Conservation (phyloP, 2,797 vertebrate species). For the Harpagifer antarcticus region DNA sequence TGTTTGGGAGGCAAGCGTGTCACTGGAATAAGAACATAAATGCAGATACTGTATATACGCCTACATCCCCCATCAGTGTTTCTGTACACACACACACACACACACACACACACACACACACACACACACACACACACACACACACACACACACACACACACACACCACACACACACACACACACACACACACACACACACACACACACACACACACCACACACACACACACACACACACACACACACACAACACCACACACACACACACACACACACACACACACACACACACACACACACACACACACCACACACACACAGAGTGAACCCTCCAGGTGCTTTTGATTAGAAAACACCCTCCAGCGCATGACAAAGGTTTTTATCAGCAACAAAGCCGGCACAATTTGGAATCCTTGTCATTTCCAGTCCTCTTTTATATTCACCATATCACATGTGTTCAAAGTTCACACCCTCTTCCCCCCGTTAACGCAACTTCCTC, state of each 20-base stretch:
- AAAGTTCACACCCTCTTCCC: constrained; percentile 72
- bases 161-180: too few species aligned
- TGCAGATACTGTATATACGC: constrained; percentile 36
- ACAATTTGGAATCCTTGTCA: constrained; percentile 74
- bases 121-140: too few species aligned
- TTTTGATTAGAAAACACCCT: constrained; percentile 89
- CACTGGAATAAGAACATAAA: constrained; percentile 66
- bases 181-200: constrained; percentile 23
- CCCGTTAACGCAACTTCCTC: constrained; percentile 72
- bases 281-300: constrained; percentile 26
- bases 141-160: constrained; percentile 24
- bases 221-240: constrained; percentile 27
- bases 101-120: constrained; percentile 22
- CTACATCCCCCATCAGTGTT: constrained; percentile 29
- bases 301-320: constrained; percentile 19
- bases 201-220: constrained; percentile 23
- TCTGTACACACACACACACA: constrained; percentile 24
- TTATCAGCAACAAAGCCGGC: constrained; percentile 73
- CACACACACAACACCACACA: constrained; percentile 19
- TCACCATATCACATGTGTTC: constrained; percentile 68
- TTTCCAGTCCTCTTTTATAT: constrained; percentile 73
- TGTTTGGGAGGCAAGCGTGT: constrained; percentile 59
- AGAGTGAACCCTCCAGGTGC: constrained; percentile 86
- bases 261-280: constrained; percentile 24
- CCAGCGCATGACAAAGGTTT: constrained; percentile 81